These are phyloP conservation scores for Alligator sinensis DNA, from an alignment of 2,113 vertebrate genomes.

Conservation along the genomic window DNA sequence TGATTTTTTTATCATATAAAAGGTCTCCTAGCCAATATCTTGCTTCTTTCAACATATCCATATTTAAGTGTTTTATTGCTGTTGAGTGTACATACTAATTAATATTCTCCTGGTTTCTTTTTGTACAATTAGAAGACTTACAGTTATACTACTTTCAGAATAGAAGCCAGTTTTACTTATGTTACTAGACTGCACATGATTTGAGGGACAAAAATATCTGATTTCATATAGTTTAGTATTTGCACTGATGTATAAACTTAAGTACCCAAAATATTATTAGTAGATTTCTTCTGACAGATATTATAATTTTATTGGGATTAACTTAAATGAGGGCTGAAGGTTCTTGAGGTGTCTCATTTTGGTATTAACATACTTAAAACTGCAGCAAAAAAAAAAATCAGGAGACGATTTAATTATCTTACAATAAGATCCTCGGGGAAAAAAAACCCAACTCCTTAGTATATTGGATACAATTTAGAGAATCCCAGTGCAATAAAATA, in stretches of 20 bases:
- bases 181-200: constrained; percentile 20
- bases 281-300: background rate
- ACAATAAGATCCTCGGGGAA: constrained; percentile 31
- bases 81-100: background rate
- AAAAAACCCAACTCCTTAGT: background rate
- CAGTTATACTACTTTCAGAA: background rate
- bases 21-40: background rate
- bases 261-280: constrained; percentile 25
- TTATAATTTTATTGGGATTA: constrained; percentile 12
- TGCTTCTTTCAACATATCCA: background rate
- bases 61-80: background rate
- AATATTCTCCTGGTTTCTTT: background rate
- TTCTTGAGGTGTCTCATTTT: constrained; percentile 18
- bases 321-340: constrained; percentile 24
- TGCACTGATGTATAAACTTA: constrained; percentile 31
- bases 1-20: background rate
- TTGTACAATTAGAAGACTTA: background rate
- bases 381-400: constrained; percentile 13
- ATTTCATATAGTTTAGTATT: constrained; percentile 55
- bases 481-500: background rate
- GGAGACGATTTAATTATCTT: constrained; percentile 28
- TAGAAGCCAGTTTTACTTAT: constrained; percentile 10
- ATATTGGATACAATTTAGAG: background rate
- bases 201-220: constrained; percentile 29
- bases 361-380: constrained; percentile 33